Percentiles rank a stretch among this genome's conserved stretches.
phyloP scores from a whole-genome alignment of 2,888 invertebrate species.

The Barypeithes pellucidus region DNA sequence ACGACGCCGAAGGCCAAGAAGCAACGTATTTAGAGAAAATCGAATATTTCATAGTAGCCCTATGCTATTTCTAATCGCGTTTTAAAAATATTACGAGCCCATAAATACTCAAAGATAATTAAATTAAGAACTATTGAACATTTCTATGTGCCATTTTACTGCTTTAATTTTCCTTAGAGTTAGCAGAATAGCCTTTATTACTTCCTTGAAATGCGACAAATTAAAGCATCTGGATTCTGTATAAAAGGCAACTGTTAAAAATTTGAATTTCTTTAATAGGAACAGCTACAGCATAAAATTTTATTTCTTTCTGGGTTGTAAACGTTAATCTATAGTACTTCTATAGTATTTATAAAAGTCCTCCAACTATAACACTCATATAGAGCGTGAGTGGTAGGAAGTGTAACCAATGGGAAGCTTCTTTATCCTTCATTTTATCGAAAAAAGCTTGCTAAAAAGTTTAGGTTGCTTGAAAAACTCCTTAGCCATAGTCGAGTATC shows the following conservation, averaged over 20 bases:
- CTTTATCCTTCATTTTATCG: too few relatives aligned
- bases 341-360: too few relatives aligned
- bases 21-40: background rate
- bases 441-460: too few relatives aligned
- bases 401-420: too few relatives aligned
- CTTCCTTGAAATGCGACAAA: constrained; percentile 15
- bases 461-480: too few relatives aligned
- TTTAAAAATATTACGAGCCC: constrained; percentile 5
- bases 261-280: background rate
- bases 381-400: too few relatives aligned
- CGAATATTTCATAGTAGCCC: background rate
- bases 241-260: constrained; percentile 4
- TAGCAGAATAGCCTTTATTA: constrained; percentile 27
- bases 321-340: too few relatives aligned
- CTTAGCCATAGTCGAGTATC: too few relatives aligned
- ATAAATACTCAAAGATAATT: constrained; percentile 12
- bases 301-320: background rate
- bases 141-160: constrained; percentile 33
- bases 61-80: background rate
- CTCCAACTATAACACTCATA: too few relatives aligned
- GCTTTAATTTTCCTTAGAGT: constrained; percentile 33
- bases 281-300: constrained; percentile 8
- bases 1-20: too few relatives aligned
- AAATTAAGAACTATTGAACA: constrained; percentile 25
- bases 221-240: constrained; percentile 19